These are phyloP conservation scores for Cerastis rubricosa DNA, from an alignment of 2,888 invertebrate species.

Conservation along the genomic window DNA sequence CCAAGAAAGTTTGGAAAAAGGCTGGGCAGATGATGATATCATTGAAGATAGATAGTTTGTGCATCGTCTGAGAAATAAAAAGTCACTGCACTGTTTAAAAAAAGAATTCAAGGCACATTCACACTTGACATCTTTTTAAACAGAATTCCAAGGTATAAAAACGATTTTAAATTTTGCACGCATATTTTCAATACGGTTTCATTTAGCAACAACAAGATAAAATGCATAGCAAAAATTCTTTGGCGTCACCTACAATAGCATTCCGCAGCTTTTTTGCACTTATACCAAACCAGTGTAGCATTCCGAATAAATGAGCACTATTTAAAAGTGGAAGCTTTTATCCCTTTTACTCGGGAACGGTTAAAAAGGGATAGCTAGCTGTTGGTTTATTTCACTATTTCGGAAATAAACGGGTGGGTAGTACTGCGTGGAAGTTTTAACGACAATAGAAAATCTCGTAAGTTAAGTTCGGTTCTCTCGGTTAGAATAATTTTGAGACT, in stretches of 20 bases:
- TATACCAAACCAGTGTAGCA: slow-evolving; percentile 52
- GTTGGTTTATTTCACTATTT: slow-evolving; percentile 54
- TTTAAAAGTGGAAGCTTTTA: slow-evolving; percentile 50
- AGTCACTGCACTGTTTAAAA: slow-evolving; percentile 6
- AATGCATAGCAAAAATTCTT: slow-evolving; percentile 58
- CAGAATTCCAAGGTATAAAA: slow-evolving; percentile 25
- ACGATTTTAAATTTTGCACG: slow-evolving; percentile 56
- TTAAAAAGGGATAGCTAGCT: slow-evolving; percentile 40
- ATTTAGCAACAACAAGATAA: slow-evolving; percentile 51
- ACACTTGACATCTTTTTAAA: slow-evolving; percentile 34
- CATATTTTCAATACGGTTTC: slow-evolving; percentile 53
- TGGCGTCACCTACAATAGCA: slow-evolving; percentile 62
- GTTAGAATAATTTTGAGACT: neutral
- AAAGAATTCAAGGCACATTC: slow-evolving; percentile 29
- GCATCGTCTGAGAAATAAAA: neutral
- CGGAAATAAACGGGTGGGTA: slow-evolving; percentile 37
- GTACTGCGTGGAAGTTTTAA: slow-evolving; percentile 34
- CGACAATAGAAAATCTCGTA: neutral
- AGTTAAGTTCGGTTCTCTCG: neutral
- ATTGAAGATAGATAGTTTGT: neutral
- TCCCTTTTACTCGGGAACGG: slow-evolving; percentile 43
- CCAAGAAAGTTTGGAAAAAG: too few relatives aligned
- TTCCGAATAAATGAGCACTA: slow-evolving; percentile 60
- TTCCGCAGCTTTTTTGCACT: slow-evolving; percentile 64
- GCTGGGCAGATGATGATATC: too few relatives aligned